Evolutionary conservation across 2,113 vertebrate genomes (phyloP).

Genomic region (Solea senegalensis): DNA sequence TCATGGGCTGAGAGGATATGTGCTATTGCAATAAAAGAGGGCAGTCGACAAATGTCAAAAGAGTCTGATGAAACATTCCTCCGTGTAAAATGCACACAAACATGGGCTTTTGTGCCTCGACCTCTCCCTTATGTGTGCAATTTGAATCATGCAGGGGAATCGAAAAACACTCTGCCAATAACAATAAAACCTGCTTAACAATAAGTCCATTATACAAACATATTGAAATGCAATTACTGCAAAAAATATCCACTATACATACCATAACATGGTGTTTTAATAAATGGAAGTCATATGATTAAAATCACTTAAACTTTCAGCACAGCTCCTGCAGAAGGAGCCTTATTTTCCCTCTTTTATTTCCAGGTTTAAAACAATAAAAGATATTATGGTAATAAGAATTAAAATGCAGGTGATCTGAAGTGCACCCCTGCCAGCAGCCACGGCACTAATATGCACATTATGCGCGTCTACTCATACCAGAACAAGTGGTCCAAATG

Average conservation of each 20-base stretch:
- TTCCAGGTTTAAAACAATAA: neutral
- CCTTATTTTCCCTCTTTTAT: neutral
- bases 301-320: neutral
- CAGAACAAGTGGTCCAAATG: slow-evolving; percentile 22
- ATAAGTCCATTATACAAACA: neutral
- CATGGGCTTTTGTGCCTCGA: no score
- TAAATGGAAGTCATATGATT: neutral
- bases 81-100: no score
- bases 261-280: neutral
- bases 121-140: no score
- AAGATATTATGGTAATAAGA: neutral
- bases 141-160: neutral
- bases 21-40: no score
- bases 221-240: neutral
- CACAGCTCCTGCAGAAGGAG: neutral
- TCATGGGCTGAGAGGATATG: no score
- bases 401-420: slow-evolving; percentile 16
- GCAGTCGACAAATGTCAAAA: no score
- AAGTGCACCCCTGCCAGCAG: slow-evolving; percentile 6
- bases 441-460: slow-evolving; percentile 6
- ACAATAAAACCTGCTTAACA: neutral
- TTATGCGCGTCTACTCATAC: slow-evolving; percentile 1
- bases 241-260: neutral
- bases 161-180: neutral
- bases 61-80: no score